Evolutionary conservation across 1,140 invertebrate genomes (phyloP).

Genomic region (Arion vulgaris): DNA sequence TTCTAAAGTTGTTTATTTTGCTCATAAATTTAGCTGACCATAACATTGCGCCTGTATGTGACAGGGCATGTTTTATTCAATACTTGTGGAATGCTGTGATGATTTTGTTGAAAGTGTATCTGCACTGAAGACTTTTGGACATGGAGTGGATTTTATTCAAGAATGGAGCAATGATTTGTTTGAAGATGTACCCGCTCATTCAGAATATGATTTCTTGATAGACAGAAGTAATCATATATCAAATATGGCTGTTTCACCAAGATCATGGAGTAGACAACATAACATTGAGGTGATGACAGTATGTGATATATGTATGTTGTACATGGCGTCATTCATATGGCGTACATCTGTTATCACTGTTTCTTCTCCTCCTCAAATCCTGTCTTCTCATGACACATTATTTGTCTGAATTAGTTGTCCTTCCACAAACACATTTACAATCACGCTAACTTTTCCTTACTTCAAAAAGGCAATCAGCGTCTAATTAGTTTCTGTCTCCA

Average conservation of each 20-base stretch:
- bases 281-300: background rate
- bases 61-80: background rate
- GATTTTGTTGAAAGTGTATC: background rate
- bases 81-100: background rate
- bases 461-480: no score
- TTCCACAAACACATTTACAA: no score
- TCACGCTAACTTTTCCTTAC: no score
- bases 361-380: no score
- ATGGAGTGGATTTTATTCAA: background rate
- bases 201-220: background rate
- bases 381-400: no score
- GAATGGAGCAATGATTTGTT: background rate
- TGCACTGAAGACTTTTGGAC: background rate
- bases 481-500: no score
- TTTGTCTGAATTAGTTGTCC: no score
- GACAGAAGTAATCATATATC: background rate
- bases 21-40: no score
- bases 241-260: background rate
- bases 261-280: background rate
- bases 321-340: no score
- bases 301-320: no score
- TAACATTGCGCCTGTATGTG: background rate
- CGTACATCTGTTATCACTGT: no score
- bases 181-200: background rate
- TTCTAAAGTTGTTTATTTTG: no score